Conservation (phyloP, 1,140 invertebrate species). For the Ceratosolen fusciceps region DNA sequence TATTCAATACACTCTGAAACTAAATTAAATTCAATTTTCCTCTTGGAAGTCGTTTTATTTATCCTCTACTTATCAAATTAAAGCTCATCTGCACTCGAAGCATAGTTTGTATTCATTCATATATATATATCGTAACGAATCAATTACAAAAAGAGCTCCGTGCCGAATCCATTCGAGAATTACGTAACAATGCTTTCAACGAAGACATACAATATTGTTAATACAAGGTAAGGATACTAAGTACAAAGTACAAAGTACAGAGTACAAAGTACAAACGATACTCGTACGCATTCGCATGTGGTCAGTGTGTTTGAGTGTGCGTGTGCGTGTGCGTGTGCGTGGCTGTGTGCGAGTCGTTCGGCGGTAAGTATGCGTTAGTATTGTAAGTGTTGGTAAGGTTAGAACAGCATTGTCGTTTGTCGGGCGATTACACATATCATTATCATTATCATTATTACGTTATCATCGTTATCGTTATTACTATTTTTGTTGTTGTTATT, state of each 20-base stretch:
- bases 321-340: too few relatives aligned
- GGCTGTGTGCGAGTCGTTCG: too few relatives aligned
- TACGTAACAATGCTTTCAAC: neutral
- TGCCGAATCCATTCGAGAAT: neutral
- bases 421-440: neutral
- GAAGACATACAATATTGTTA: too few relatives aligned
- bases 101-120: neutral
- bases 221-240: too few relatives aligned
- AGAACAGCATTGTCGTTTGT: neutral
- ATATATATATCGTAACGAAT: neutral
- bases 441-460: too few relatives aligned
- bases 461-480: too few relatives aligned
- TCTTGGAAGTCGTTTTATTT: slow-evolving; percentile 6
- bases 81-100: neutral
- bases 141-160: neutral
- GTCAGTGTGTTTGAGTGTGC: too few relatives aligned
- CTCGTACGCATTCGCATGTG: too few relatives aligned
- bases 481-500: too few relatives aligned
- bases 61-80: neutral
- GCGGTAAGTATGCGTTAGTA: too few relatives aligned
- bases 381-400: neutral
- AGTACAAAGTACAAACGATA: too few relatives aligned
- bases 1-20: slow-evolving; percentile 2
- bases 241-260: too few relatives aligned
- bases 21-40: neutral